phyloP scores from a whole-genome alignment of 1,140 invertebrate genomes.

The Lepidostoma basale region DNA sequence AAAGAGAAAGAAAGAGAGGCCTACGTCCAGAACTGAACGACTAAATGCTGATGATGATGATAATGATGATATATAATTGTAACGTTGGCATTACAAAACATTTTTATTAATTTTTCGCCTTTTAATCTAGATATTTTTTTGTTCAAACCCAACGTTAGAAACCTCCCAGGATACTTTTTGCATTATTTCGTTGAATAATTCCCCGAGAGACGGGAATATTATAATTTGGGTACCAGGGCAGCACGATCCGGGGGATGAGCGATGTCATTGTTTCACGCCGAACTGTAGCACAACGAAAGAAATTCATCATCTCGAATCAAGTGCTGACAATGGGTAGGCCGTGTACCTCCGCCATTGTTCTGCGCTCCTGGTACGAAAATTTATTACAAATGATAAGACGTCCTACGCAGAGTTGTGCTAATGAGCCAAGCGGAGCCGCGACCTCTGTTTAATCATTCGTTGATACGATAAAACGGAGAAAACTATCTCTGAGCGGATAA shows the following conservation, averaged over 20 bases:
- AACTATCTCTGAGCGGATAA: too few relatives aligned
- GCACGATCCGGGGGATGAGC: background rate
- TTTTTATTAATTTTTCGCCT: too few relatives aligned
- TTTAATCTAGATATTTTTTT: too few relatives aligned
- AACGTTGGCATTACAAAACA: too few relatives aligned
- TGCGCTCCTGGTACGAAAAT: conserved; percentile 21
- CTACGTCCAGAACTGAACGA: too few relatives aligned
- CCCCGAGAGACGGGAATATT: conserved; percentile 11
- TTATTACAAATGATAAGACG: conserved; percentile 35
- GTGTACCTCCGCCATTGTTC: conserved; percentile 17
- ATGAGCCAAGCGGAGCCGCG: conserved; percentile 19
- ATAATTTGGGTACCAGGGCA: conserved; percentile 1
- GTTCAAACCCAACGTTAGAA: too few relatives aligned
- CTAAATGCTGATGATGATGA: too few relatives aligned
- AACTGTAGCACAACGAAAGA: conserved; percentile 20
- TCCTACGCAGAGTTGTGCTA: conserved; percentile 23
- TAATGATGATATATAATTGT: too few relatives aligned
- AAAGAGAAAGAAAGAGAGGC: too few relatives aligned
- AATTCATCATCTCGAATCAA: conserved; percentile 25
- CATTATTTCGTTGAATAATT: too few relatives aligned
- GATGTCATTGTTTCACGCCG: conserved; percentile 24
- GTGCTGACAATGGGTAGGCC: conserved; percentile 18
- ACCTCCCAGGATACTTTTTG: too few relatives aligned
- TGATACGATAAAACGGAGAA: conserved; percentile 8
- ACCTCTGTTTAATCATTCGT: conserved; percentile 22